These are phyloP conservation scores for Blennius ocellaris DNA, from an alignment of 2,113 vertebrate species.

Conservation along the genomic window DNA sequence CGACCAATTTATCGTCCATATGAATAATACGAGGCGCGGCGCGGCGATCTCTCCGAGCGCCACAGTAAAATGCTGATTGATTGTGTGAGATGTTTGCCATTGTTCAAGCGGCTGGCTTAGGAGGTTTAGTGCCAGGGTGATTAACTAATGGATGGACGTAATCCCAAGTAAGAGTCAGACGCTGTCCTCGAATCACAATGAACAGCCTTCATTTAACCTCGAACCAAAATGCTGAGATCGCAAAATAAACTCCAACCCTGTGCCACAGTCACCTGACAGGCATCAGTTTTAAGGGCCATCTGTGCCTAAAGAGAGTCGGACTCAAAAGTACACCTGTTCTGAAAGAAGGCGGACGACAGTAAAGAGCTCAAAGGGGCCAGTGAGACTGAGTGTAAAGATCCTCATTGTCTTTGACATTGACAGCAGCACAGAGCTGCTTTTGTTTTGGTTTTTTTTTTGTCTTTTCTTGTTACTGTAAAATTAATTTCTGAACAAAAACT, in stretches of 20 bases:
- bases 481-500: too few relatives aligned
- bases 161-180: conserved; percentile 74
- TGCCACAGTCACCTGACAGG: neutral
- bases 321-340: neutral
- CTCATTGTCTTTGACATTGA: neutral
- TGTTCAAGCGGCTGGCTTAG: conserved; percentile 57
- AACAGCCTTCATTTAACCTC: conserved; percentile 54
- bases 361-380: neutral
- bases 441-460: neutral
- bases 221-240: conserved; percentile 49
- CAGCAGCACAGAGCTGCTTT: neutral
- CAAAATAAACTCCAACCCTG: conserved; percentile 27
- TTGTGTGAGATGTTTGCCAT: conserved; percentile 51
- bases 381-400: neutral
- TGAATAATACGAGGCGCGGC: conserved; percentile 31
- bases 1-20: conserved; percentile 49
- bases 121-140: conserved; percentile 71
- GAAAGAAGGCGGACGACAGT: neutral
- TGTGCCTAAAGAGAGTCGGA: conserved; percentile 14
- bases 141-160: conserved; percentile 81
- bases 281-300: conserved; percentile 40
- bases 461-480: too few relatives aligned
- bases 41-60: conserved; percentile 27
- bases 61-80: conserved; percentile 67
- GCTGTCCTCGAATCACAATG: conserved; percentile 42